A percentile compares a stretch with the other conserved stretches of the same genome.
Evolutionary conservation across 2,113 vertebrate genomes (phyloP).

Genomic region (Indri indri): DNA sequence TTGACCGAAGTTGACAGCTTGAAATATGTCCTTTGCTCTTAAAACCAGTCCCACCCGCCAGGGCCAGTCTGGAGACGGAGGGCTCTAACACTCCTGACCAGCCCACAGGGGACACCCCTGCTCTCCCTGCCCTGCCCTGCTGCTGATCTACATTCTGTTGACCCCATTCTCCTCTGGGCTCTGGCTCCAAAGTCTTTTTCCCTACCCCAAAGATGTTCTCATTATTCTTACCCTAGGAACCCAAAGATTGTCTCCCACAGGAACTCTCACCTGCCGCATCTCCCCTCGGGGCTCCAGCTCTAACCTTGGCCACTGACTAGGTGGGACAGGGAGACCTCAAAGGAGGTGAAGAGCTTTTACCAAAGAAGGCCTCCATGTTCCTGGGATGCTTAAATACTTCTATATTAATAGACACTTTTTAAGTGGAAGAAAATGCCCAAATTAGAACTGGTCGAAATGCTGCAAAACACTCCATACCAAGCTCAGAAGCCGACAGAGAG

Average conservation of each 20-base stretch:
- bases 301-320: background rate
- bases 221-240: background rate
- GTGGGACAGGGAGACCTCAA: background rate
- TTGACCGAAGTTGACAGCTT: background rate
- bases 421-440: conserved; percentile 28
- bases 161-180: background rate
- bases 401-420: background rate
- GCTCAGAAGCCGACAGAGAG: background rate
- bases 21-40: background rate
- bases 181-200: background rate
- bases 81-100: background rate
- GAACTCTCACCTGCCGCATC: background rate
- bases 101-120: background rate
- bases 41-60: background rate
- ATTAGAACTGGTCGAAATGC: background rate
- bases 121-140: background rate
- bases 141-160: too few relatives aligned
- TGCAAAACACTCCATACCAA: background rate
- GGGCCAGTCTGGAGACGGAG: background rate
- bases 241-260: background rate
- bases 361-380: background rate
- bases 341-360: background rate
- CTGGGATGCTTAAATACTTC: background rate
- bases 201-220: background rate
- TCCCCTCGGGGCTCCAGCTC: background rate